Conservation (phyloP, 2,113 vertebrate species). For the Phrynocephalus versicolor region DNA sequence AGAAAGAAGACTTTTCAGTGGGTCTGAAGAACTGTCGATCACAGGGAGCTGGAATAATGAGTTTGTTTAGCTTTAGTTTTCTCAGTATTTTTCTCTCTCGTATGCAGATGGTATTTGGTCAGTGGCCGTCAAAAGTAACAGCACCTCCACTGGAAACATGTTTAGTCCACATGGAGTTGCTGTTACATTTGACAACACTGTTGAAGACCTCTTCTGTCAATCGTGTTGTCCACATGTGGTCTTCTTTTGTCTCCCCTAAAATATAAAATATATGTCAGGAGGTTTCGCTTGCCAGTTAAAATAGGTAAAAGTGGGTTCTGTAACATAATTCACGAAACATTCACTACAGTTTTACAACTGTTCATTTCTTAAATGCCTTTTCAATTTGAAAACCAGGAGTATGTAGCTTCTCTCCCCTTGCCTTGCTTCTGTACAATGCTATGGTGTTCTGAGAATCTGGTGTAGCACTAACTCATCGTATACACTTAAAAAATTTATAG, state of each 20-base stretch:
- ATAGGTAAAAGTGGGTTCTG: background rate
- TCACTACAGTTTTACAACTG: background rate
- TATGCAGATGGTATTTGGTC: background rate
- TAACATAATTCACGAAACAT: background rate
- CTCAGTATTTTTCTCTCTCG: background rate
- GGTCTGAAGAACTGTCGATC: background rate
- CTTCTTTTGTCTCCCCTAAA: background rate
- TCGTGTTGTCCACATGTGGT: slow-evolving; percentile 1
- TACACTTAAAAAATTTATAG: background rate
- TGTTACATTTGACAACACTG: slow-evolving; percentile 80
- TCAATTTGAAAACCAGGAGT: slow-evolving; percentile 16
- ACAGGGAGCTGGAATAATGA: background rate
- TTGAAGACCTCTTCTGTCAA: background rate
- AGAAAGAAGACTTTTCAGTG: background rate
- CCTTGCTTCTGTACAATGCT: background rate
- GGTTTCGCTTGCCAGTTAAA: background rate
- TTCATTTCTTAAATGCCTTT: background rate
- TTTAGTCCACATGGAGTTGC: slow-evolving; percentile 84
- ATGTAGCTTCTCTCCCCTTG: background rate
- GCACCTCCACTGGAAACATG: slow-evolving; percentile 80
- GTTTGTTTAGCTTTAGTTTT: background rate
- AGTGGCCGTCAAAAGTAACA: slow-evolving; percentile 81
- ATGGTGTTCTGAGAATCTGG: background rate
- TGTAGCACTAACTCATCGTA: background rate
- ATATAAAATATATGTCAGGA: background rate